Percentiles rank a stretch among this genome's conserved stretches.
These are phyloP conservation scores for Somateria mollissima DNA, from an alignment of 2,797 vertebrate genomes.

Conservation along the genomic window DNA sequence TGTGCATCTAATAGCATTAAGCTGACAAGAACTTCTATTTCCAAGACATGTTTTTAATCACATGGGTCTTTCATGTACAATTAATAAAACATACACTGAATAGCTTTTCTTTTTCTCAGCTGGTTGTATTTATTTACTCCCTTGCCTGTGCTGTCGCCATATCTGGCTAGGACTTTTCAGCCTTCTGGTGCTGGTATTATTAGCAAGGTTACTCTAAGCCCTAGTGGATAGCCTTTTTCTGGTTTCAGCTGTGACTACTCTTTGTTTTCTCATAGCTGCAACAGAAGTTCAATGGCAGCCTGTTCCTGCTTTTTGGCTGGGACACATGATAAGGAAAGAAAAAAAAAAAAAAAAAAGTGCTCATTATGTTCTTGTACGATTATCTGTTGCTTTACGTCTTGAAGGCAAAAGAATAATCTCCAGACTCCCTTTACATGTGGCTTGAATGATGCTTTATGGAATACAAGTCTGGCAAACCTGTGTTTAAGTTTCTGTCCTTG, in stretches of 20 bases:
- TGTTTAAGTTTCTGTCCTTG: not conserved
- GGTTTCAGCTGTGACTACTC: not conserved
- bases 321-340: not conserved
- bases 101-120: not conserved
- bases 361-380: not conserved
- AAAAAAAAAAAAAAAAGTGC: not conserved
- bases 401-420: not conserved
- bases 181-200: not conserved
- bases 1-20: not conserved
- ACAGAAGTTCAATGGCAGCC: not conserved
- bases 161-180: not conserved
- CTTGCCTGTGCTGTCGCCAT: not conserved
- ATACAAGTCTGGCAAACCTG: not conserved
- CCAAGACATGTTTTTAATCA: not conserved
- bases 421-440: not conserved
- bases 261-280: not conserved
- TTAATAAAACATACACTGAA: not conserved
- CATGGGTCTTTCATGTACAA: not conserved
- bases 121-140: not conserved
- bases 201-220: not conserved
- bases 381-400: not conserved
- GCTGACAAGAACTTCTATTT: not conserved
- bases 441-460: not conserved
- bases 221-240: not conserved
- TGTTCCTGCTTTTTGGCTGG: not conserved